Evolutionary conservation across 2,888 invertebrate genomes (phyloP).

Genomic region (Dione vanillae): DNA sequence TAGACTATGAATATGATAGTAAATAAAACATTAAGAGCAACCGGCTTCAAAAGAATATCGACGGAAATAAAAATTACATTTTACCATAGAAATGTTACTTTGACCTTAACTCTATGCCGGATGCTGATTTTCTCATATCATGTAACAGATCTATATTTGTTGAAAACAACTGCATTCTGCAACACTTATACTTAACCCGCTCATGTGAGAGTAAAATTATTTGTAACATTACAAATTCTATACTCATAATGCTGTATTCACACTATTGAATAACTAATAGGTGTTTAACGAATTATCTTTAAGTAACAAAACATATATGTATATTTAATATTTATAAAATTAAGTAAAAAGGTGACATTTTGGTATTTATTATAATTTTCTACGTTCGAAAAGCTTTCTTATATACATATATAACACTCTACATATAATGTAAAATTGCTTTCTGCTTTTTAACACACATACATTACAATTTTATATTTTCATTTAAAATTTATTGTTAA

Average conservation of each 20-base stretch:
- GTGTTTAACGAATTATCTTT: too few relatives aligned
- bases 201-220: slow-evolving; percentile 24
- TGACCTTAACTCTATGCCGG: slow-evolving; percentile 30
- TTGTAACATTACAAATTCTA: slow-evolving; percentile 2
- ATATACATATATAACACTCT: too few relatives aligned
- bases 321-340: too few relatives aligned
- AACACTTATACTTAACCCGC: slow-evolving; percentile 2
- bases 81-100: slow-evolving; percentile 40
- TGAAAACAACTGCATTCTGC: slow-evolving; percentile 31
- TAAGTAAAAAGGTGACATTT: too few relatives aligned
- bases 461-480: too few relatives aligned
- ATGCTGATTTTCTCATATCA: slow-evolving; percentile 26
- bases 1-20: background rate
- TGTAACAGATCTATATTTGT: slow-evolving; percentile 35
- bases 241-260: background rate
- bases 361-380: too few relatives aligned
- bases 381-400: too few relatives aligned
- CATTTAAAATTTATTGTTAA: too few relatives aligned
- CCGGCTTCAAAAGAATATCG: background rate
- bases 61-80: slow-evolving; percentile 41
- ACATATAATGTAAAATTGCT: too few relatives aligned
- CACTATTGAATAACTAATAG: background rate
- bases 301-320: too few relatives aligned
- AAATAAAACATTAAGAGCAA: background rate
- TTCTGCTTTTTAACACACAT: too few relatives aligned